Conservation (phyloP, 2,888 invertebrate genomes). For the Brachylomia viminalis region DNA sequence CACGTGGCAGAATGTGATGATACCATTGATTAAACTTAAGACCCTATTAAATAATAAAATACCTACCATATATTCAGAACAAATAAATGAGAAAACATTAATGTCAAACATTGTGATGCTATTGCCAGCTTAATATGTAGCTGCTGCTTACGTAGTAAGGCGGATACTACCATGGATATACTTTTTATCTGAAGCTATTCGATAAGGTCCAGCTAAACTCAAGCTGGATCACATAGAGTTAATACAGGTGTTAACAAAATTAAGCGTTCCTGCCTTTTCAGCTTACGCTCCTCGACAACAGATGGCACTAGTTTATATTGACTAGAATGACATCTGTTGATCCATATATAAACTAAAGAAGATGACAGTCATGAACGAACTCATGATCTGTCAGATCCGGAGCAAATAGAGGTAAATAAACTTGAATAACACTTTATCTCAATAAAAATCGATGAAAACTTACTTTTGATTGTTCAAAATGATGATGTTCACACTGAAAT, state of each 20-base stretch:
- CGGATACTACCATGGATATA: neutral
- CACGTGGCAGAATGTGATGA: neutral
- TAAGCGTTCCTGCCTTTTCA: constrained; percentile 6
- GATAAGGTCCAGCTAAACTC: neutral
- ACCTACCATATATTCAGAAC: neutral
- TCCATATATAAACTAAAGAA: constrained; percentile 1
- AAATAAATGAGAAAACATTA: neutral
- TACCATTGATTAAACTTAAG: neutral
- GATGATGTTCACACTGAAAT: neutral
- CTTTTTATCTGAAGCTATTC: neutral
- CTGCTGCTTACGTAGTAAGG: too few species aligned
- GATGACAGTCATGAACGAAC: constrained; percentile 4
- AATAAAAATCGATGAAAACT: constrained; percentile 32
- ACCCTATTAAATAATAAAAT: neutral
- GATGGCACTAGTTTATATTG: constrained; percentile 21
- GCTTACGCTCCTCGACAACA: constrained; percentile 1
- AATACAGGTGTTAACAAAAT: neutral
- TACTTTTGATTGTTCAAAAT: constrained; percentile 20
- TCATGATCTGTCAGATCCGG: constrained; percentile 12
- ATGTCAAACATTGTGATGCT: neutral
- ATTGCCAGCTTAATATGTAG: too few species aligned
- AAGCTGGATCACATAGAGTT: neutral
- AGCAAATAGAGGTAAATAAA: constrained; percentile 43
- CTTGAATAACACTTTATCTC: neutral
- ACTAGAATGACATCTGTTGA: constrained; percentile 41